Conservation (phyloP, 2,888 invertebrate species). For the Drosophila stalkeri region DNA sequence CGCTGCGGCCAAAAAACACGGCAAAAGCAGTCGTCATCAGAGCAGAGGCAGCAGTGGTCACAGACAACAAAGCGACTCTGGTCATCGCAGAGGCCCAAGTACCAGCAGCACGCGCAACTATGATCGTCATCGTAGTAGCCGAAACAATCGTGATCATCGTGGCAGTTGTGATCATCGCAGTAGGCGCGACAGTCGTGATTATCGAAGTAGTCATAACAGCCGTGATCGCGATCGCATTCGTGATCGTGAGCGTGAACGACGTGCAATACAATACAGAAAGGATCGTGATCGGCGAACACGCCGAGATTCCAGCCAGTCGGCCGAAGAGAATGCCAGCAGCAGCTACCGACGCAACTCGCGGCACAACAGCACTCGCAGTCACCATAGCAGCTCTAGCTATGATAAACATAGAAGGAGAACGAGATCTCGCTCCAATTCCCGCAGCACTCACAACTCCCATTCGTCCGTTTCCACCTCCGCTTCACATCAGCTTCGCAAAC, state of each 20-base stretch:
- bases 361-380: constrained; percentile 56
- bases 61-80: constrained; percentile 28
- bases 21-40: constrained; percentile 27
- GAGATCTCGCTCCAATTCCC: constrained; percentile 80
- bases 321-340: constrained; percentile 57
- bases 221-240: constrained; percentile 8
- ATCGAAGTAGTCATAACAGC: not conserved
- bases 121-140: constrained; percentile 30
- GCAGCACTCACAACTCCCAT: constrained; percentile 75
- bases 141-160: constrained; percentile 15
- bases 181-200: constrained; percentile 22
- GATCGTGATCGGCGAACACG: constrained; percentile 43
- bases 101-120: constrained; percentile 40
- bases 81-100: constrained; percentile 29
- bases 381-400: constrained; percentile 52
- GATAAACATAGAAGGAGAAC: constrained; percentile 55
- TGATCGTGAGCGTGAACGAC: constrained; percentile 36
- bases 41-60: constrained; percentile 37
- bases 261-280: constrained; percentile 34
- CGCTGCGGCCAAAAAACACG: constrained; percentile 33
- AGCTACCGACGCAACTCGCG: constrained; percentile 54
- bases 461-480: constrained; percentile 60
- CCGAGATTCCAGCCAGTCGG: constrained; percentile 73
- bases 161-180: constrained; percentile 16
- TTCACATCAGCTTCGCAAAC: constrained; percentile 61